These are phyloP conservation scores for Platycercus adscitus DNA, from an alignment of 2,113 vertebrate species.

Conservation along the genomic window DNA sequence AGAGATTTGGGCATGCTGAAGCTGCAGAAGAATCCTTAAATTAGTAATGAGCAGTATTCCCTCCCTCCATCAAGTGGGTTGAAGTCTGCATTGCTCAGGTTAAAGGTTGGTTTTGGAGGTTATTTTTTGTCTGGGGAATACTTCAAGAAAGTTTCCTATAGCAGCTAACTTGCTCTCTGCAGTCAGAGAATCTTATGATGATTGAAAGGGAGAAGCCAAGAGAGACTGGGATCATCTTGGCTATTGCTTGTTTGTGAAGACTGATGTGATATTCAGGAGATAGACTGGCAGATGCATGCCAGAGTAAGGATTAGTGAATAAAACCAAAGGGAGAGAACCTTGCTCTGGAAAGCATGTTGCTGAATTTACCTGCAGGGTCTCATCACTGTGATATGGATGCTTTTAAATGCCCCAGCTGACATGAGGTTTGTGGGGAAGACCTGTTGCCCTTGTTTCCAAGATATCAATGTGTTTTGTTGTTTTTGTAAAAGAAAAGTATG, in stretches of 20 bases:
- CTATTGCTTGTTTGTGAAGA: not conserved
- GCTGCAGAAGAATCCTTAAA: not conserved
- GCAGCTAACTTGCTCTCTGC: not conserved
- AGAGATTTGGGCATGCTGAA: not conserved
- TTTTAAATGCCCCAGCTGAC: not conserved
- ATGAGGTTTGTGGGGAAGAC: not conserved
- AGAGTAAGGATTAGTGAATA: not conserved
- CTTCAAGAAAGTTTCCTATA: not conserved
- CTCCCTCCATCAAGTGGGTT: not conserved
- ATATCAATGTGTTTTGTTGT: not conserved
- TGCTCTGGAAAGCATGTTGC: not conserved
- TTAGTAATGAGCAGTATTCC: not conserved
- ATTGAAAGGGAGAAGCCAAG: not conserved
- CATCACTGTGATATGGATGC: not conserved
- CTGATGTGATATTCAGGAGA: not conserved
- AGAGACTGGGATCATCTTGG: not conserved
- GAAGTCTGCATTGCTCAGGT: not conserved
- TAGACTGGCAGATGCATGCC: not conserved
- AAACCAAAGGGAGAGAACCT: not conserved
- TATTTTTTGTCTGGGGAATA: not conserved
- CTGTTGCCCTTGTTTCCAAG: not conserved
- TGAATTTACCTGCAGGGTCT: not conserved
- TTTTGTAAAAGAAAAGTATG: conserved; percentile 28
- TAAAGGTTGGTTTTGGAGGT: not conserved
- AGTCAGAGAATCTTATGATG: not conserved